Base-by-base conservation (phyloP, 1,140 invertebrate species). In the Hermetia illucens region DNA sequence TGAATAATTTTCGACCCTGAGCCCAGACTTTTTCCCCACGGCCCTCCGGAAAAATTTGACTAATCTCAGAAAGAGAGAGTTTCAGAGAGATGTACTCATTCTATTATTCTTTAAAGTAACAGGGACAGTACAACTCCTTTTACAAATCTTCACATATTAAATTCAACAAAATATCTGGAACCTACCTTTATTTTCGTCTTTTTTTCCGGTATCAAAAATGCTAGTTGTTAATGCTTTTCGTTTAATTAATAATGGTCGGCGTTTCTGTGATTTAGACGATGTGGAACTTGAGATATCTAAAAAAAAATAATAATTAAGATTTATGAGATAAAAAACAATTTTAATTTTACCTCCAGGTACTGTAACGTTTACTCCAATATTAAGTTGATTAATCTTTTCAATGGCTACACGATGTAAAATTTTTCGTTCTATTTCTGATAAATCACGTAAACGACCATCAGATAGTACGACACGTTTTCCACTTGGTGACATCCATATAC, bases 331-430 rank as follows among this genome's bases (percentile, higher is more conserved):
- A 6, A 10, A 32, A 32, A 32, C 4, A 12, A 13, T 34, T 34
- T 21, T 19, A 34, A 17, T 6, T 34, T 35, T 35, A 35, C 34
- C 20, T 35, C 4, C 6, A n/a, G 34, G 34, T 20, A 16, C 19
- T 35, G 34, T 20, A 46, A 91, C 72, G 37, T 72, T 65, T 42
- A 82, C 80, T 8, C 85, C 87, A 9, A 92, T 70, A 62, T 89
- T 87, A 37, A 91, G 68, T 40, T 83, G 79, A 60, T 85, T 82
- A 8, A 94, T 73, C 53, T 89, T 81, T n/a, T 82, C 79, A 3
- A 90, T 66, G 3, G 85, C 83, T 12, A 91, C 77, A 52, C 82
- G 75, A 57, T 85, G 81, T 9, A 94, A 69, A 3, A 84, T 73
- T 39, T 77, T 69, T 39, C 80, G 65, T 63, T 94, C 88, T 21